A percentile compares a stretch with the other conserved stretches of the same genome.
Conservation (phyloP, 2,797 vertebrate genomes). For the Fundulus diaphanus region DNA sequence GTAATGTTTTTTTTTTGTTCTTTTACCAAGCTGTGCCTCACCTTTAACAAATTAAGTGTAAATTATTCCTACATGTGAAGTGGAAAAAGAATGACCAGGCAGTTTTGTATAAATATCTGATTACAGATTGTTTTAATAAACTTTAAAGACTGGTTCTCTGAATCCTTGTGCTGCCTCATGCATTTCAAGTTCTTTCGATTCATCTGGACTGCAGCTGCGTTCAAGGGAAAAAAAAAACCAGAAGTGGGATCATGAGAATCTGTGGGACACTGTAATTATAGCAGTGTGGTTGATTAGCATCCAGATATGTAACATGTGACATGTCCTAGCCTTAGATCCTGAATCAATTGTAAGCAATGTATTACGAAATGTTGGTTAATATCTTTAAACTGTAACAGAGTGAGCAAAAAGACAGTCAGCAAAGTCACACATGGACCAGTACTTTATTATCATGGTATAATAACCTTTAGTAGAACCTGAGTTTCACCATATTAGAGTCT, state of each 20-base stretch:
- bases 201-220: conserved; percentile 69
- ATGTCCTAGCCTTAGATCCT: neutral
- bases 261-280: conserved; percentile 11
- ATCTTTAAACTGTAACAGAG: neutral
- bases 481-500: neutral
- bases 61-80: neutral
- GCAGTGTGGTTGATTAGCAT: conserved; percentile 6
- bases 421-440: neutral
- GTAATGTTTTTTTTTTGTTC: neutral
- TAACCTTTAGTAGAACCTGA: no score
- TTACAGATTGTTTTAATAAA: conserved; percentile 58
- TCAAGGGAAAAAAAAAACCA: conserved; percentile 21
- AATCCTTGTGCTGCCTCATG: conserved; percentile 30
- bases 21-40: neutral
- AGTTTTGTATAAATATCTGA: conserved; percentile 16
- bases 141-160: conserved; percentile 48
- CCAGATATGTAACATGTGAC: neutral
- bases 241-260: conserved; percentile 21
- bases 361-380: neutral
- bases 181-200: conserved; percentile 28
- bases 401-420: neutral
- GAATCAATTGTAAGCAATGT: neutral
- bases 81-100: conserved; percentile 32
- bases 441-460: no score
- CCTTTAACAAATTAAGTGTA: neutral